Conservation (phyloP, 2,113 vertebrate genomes). For the Rhynchomys soricoides region DNA sequence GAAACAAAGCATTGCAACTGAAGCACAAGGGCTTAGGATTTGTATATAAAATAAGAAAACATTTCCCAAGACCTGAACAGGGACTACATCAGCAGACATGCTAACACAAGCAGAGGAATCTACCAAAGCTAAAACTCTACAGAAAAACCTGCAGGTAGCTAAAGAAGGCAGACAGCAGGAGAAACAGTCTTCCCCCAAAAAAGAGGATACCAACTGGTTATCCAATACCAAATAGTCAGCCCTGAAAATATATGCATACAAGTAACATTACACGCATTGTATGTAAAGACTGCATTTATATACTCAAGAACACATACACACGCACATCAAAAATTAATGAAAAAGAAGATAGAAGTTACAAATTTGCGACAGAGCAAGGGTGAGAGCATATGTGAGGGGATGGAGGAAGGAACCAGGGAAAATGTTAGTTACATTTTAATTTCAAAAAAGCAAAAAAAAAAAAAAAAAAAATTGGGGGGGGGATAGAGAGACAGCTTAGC, state of each 20-base stretch:
- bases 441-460: neutral
- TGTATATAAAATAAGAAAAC: constrained; percentile 22
- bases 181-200: neutral
- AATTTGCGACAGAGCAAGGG: neutral
- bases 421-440: neutral
- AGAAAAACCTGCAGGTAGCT: neutral
- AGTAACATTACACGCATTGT: neutral
- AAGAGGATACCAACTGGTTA: neutral
- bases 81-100: neutral
- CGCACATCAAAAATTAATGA: neutral
- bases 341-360: neutral
- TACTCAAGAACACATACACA: neutral
- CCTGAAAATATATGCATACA: neutral
- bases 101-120: neutral
- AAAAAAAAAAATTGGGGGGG: too few species aligned
- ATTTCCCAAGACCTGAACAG: neutral
- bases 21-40: neutral
- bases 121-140: neutral
- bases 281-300: neutral
- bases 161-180: neutral
- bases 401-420: neutral
- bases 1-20: neutral
- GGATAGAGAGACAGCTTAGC: neutral
- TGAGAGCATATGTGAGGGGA: neutral
- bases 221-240: neutral